Evolutionary conservation across 2,888 invertebrate species (phyloP), one percentile per base, ranked within the genome.

Genomic region (Oegoconia quadripuncta): DNA sequence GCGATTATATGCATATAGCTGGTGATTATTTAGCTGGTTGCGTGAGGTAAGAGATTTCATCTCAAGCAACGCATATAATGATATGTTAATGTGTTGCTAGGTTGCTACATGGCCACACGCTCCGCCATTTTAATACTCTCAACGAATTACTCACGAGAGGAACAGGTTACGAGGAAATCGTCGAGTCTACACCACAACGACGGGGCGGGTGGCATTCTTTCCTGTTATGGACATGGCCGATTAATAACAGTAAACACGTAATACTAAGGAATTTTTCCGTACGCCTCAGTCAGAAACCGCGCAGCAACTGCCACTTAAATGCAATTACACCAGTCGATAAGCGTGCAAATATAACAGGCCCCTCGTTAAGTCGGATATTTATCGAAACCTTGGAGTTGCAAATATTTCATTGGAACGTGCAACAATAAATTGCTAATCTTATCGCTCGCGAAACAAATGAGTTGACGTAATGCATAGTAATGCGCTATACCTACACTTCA

Each of bases 31-130:
- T 55, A 57, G 41, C 49, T 49, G 52, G 60, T 61, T 62, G 61
- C 58, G 61, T 9, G 50, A 48, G 42, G 41, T 48, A 18, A 42
- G 48, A 59, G 60, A 65, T 64, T 55, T 52, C 58, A 64, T 69
- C 64, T 53, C 52, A 39, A 54, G 56, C 55, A 22, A 12, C 3
- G 15, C 30, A 31, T 32, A 57, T 66, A 61, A 69, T 65, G 52
- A 59, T 61, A 66, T 57, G 66, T 62, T 73, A 63, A 70, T 65
- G 60, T 55, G 56, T 58, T 56, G 52, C 55, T 49, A 50, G 49
- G 42, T 55, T 55, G 56, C 57, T 56, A 52, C 55, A 48, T 49
- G 49, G 42, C 55, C 15, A 15, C 13, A 39, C 46, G 34, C 34
- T 34, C 54, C 46, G 59, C 60, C 60, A 63, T 65, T 58, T 68